These are phyloP conservation scores for Sphenodon punctatus DNA, from an alignment of 2,797 vertebrate genomes.

Conservation along the genomic window DNA sequence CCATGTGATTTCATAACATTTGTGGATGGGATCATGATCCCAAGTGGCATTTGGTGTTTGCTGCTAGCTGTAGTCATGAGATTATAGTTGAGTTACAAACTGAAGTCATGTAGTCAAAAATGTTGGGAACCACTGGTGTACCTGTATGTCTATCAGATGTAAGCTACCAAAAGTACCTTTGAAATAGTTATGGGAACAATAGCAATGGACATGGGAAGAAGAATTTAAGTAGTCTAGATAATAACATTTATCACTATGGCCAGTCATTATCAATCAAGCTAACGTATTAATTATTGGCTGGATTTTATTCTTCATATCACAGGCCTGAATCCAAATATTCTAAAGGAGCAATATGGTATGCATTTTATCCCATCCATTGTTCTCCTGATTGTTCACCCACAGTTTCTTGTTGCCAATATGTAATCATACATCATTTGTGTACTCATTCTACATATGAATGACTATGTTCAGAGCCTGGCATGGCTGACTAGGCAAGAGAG, in stretches of 20 bases:
- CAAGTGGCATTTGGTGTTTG: too few species aligned
- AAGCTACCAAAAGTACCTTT: not conserved
- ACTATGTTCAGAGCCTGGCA: not conserved
- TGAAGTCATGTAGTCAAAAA: too few species aligned
- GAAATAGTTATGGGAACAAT: not conserved
- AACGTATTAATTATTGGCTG: not conserved
- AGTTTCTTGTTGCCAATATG: accelerated
- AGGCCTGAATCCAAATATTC: not conserved
- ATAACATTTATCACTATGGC: too few species aligned
- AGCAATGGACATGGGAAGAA: accelerated
- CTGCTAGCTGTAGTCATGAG: too few species aligned
- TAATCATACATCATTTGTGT: accelerated
- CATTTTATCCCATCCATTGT: not conserved
- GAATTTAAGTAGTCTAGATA: accelerated
- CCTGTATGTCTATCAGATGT: not conserved
- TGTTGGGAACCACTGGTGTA: too few species aligned
- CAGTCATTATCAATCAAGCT: too few species aligned
- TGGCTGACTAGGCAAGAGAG: not conserved
- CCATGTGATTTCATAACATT: too few species aligned
- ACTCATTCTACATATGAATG: not conserved
- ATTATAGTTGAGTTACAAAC: too few species aligned
- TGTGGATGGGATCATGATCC: too few species aligned
- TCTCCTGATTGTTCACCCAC: not conserved
- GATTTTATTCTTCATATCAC: not conserved
- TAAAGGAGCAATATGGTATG: not conserved